Conservation (phyloP, 92 coral and sea anemone species). For the Virgularia gustaviana region DNA sequence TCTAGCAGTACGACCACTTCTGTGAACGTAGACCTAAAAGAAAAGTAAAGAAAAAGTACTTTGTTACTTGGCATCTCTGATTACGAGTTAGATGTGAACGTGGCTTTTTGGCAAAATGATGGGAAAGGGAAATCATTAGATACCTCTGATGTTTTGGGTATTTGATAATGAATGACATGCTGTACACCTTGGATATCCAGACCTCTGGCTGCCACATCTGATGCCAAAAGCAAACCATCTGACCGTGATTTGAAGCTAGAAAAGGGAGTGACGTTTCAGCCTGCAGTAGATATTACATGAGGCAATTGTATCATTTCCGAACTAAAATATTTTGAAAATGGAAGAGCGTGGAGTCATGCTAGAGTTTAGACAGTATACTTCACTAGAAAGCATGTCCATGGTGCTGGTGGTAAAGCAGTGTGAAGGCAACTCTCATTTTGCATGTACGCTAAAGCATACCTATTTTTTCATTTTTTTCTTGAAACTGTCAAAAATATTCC, state of each 20-base stretch:
- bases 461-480: no score
- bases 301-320: neutral
- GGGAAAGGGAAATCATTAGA: no score
- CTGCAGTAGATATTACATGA: neutral
- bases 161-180: constrained; percentile 94
- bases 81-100: no score
- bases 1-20: constrained; percentile 96
- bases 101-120: no score
- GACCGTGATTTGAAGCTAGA: constrained; percentile 66
- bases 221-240: constrained; percentile 77
- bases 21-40: constrained; percentile 77
- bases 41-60: neutral
- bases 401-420: no score
- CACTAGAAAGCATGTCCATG: no score
- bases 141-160: constrained; percentile 90
- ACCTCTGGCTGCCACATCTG: constrained; percentile 95
- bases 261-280: neutral
- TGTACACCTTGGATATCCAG: constrained; percentile 91
- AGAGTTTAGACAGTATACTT: no score
- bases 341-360: neutral
- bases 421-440: no score
- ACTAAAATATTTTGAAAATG: neutral
- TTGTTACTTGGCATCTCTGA: neutral
- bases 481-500: no score
- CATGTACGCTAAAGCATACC: no score